Evolutionary conservation across 2,888 invertebrate species (phyloP), one percentile per base, ranked within the genome.

Genomic region (Dioctria rufipes): DNA sequence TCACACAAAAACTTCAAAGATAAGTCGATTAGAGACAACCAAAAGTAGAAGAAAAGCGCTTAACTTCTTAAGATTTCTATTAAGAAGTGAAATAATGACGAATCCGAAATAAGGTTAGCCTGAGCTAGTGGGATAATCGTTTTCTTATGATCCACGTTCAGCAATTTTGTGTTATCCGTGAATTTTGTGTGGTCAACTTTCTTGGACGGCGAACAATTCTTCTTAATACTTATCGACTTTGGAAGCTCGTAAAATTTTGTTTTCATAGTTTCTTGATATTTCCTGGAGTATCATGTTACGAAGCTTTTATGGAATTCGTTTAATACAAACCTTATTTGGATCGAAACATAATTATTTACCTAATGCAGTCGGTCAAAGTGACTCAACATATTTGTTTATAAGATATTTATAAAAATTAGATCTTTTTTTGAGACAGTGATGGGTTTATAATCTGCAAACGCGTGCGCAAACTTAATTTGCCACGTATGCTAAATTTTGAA

Each of bases 11-110:
- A 25, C 25, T 25, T 25, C 6, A 6, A 39, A 61, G 61, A 61
- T 61, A 61, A 61, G 61, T 61, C 61, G 61, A 61, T 61, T 61
- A 61, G 61, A 39, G 37, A 61, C 61, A 61, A 13, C 61, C 61
- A 61, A 61, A 61, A 25, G 39, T 5, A 39, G 61, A 61, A 61
- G 61, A 39, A 25, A 39, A 39, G 61, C 25, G 25, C 37, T 39
- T 13, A 61, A 6, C 37, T 5, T 13, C 37, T 61, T 61, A 39
- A 6, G 39, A 37, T 8, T 61, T 51, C 51, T 37, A 39, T 6
- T 13, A 6, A 54, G 25, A 11, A 1, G n/a, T 3, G 61, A 25
- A 61, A 25, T 61, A 8, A 61, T 61, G 61, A 3, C 61, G 5
- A 25, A n/a, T 61, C 25, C 25, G 25, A 25, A 25, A 25, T 25